Conservation (phyloP, 35 echinoderm and acorn worm species). For the Chiridota heheva region DNA sequence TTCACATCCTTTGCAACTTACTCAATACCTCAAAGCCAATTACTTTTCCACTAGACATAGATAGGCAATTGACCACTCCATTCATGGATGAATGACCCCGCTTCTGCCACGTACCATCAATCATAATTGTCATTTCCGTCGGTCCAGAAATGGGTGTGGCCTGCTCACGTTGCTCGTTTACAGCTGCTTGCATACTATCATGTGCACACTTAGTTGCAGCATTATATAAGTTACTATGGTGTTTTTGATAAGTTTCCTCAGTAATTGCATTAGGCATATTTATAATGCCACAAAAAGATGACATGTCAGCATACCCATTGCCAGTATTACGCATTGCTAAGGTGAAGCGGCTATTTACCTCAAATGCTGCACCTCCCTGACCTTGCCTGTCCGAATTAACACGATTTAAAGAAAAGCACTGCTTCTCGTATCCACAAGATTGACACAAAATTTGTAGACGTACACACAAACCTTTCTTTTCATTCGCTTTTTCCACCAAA, state of each 20-base stretch:
- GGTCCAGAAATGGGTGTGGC: no score
- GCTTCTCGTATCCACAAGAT: no score
- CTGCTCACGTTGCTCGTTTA: not conserved
- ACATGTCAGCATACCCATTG: not conserved
- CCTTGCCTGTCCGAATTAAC: not conserved
- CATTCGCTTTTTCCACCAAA: not conserved
- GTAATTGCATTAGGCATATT: conserved; percentile 4
- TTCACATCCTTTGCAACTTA: conserved; percentile 25
- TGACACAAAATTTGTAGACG: not conserved
- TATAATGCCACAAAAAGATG: not conserved
- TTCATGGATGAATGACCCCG: not conserved
- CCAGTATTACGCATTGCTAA: not conserved
- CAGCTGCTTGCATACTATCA: conserved; percentile 1
- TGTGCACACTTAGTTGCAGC: not conserved
- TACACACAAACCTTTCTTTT: not conserved
- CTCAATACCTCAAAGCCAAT: not conserved
- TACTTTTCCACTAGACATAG: not conserved
- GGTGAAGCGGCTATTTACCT: not conserved
- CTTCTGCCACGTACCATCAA: conserved; percentile 32
- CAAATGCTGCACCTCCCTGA: not conserved
- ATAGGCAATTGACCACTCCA: conserved; percentile 2
- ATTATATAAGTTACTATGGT: not conserved
- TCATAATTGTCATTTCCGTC: not conserved
- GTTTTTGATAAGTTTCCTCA: conserved; percentile 10
- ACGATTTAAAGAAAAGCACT: not conserved